A percentile compares a stretch with the other conserved stretches of the same genome.
Conservation (phyloP, 2,113 vertebrate genomes). For the Crypturellus undulatus region DNA sequence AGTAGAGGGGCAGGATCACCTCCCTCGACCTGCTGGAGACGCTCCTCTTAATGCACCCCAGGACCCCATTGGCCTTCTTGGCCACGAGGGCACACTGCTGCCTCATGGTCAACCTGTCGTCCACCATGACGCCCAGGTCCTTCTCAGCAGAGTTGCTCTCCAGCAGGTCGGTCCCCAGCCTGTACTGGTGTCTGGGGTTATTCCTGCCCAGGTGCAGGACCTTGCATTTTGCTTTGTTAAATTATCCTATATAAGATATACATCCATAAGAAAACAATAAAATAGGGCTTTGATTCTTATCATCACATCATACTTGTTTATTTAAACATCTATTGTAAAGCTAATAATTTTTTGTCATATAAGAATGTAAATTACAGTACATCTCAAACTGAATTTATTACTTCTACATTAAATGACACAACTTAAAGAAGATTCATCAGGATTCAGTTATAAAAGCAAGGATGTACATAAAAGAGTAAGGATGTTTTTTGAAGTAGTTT, state of each 20-base stretch:
- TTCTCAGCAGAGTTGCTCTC: too few relatives aligned
- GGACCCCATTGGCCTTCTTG: too few relatives aligned
- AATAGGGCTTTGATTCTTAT: constrained; percentile 18
- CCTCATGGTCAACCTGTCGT: too few relatives aligned
- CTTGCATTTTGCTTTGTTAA: too few relatives aligned
- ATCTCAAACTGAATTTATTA: not conserved
- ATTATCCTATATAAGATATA: not conserved
- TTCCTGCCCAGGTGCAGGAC: too few relatives aligned
- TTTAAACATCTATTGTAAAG: constrained; percentile 48
- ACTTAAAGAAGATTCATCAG: not conserved
- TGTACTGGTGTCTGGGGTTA: too few relatives aligned
- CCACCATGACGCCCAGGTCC: too few relatives aligned
- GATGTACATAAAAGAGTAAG: not conserved
- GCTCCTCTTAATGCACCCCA: too few relatives aligned
- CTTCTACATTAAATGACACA: constrained; percentile 2
- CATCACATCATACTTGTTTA: not conserved
- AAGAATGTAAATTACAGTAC: not conserved
- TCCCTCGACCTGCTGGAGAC: too few relatives aligned
- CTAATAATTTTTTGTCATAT: constrained; percentile 21
- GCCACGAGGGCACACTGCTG: too few relatives aligned
- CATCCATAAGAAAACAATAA: not conserved
- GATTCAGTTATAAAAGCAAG: not conserved
- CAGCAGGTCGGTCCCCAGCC: too few relatives aligned
- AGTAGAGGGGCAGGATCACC: too few relatives aligned
- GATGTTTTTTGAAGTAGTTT: not conserved